Evolutionary conservation across 1,140 invertebrate genomes (phyloP), one percentile per base, ranked within the genome.

Genomic region (Vollenhovia emeryi): DNA sequence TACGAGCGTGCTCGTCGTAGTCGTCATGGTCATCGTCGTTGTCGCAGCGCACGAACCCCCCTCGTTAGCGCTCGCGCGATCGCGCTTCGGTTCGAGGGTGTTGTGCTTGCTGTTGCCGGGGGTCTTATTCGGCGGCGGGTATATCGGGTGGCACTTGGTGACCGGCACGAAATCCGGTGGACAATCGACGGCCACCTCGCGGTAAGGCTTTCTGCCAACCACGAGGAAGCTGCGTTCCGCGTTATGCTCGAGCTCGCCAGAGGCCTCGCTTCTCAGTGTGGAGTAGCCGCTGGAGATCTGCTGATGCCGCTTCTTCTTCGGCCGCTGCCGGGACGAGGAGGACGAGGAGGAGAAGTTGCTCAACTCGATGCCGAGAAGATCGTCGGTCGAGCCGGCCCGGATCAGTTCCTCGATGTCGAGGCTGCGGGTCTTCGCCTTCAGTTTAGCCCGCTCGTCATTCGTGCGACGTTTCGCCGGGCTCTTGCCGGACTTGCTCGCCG

Each of bases 121-220:
- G 18, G 87, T 92, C 89, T 93, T 94, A 91, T 93, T 93, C 8
- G 95, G 95, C 88, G 96, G 96, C n/a, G 97, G 97, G 93, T 97
- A 97, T 86, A 97, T 96, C n/a, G 97, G 97, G 30, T 97, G 96
- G 24, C 96, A 95, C 95, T 97, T 97, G 87, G 96, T 95, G 27
- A 97, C 96, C 88, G 96, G 97, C n/a, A 97, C 95, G 91, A 97
- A 97, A 89, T 96, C 96, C 60, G 97, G 96, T 1, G 97, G 97
- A 82, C 97, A 97, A 91, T 97, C 97, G 30, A 97, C 97, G 9
- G 97, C 97, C 88, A 97, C 95, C 90, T 97, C 97, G 75, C 97
- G 95, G 76, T 96, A 96, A 7, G 78, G 76, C 62, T 91, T 94
- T 15, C 83, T 90, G 55, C 95, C 94, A 50, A 87, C 62, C 27